These are phyloP conservation scores for Python bivittatus DNA, from an alignment of 2,113 vertebrate genomes.

Conservation along the genomic window DNA sequence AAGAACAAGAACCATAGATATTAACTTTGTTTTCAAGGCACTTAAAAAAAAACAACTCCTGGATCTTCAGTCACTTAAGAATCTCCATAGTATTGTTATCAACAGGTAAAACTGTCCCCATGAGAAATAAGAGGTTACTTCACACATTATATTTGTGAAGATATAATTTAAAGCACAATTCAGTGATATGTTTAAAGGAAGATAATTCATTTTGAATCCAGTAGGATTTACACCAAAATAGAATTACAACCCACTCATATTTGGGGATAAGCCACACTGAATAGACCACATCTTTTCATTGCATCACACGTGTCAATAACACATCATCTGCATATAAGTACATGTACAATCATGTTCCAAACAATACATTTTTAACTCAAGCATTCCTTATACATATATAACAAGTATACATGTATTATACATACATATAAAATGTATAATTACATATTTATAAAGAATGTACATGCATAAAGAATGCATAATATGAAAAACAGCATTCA, in stretches of 20 bases:
- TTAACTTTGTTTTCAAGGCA: constrained; percentile 7
- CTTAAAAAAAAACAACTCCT: constrained; percentile 7
- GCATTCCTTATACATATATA: neutral
- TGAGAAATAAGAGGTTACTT: neutral
- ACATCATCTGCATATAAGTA: neutral
- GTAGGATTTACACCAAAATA: neutral
- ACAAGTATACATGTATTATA: neutral
- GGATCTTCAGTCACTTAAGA: neutral
- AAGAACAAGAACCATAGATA: constrained; percentile 43
- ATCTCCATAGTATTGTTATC: neutral
- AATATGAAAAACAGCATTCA: neutral
- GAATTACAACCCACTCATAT: neutral
- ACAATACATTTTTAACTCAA: neutral
- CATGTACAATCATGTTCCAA: neutral
- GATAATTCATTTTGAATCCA: neutral
- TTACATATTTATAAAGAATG: neutral
- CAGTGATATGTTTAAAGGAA: too few relatives aligned
- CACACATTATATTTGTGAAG: neutral
- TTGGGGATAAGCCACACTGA: neutral
- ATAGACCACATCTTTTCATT: neutral
- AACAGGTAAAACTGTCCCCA: neutral
- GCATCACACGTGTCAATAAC: neutral
- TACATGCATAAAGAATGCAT: neutral
- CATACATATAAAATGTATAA: neutral
- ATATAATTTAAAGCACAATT: neutral